These are phyloP conservation scores for Mactra quadrangularis DNA, from an alignment of 1,140 invertebrate species.

Conservation along the genomic window DNA sequence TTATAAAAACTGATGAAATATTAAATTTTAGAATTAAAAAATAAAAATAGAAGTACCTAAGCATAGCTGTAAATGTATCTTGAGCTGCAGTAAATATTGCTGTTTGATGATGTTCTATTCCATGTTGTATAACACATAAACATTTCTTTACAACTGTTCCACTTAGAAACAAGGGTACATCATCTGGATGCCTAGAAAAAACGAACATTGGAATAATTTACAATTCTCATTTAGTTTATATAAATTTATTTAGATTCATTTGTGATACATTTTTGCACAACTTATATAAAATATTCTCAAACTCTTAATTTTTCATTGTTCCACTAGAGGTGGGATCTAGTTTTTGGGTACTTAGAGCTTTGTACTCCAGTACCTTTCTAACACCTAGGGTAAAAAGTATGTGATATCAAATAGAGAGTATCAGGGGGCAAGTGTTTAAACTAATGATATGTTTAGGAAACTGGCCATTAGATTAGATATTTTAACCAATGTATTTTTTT, in stretches of 20 bases:
- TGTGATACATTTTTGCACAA: neutral
- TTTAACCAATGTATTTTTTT: too few relatives aligned
- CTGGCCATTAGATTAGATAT: too few relatives aligned
- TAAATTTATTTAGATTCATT: neutral
- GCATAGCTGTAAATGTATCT: constrained; percentile 1
- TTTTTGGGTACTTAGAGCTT: too few relatives aligned
- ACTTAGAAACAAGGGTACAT: constrained; percentile 40
- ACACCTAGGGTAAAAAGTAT: too few relatives aligned
- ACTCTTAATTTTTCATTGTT: neutral
- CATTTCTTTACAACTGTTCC: constrained; percentile 37
- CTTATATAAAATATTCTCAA: neutral
- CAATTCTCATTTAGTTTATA: neutral
- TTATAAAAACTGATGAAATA: too few relatives aligned
- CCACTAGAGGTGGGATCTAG: neutral
- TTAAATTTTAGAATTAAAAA: too few relatives aligned
- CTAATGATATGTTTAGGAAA: too few relatives aligned
- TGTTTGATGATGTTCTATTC: constrained; percentile 20
- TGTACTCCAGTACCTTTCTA: too few relatives aligned
- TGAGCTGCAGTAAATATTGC: neutral
- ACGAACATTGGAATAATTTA: too few relatives aligned
- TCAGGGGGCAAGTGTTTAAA: too few relatives aligned
- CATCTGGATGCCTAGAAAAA: constrained; percentile 29
- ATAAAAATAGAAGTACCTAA: too few relatives aligned
- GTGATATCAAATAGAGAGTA: too few relatives aligned
- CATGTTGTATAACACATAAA: constrained; percentile 8